These are phyloP conservation scores for Alviniconcha marisindica DNA, from an alignment of 1,140 invertebrate genomes.

Conservation along the genomic window DNA sequence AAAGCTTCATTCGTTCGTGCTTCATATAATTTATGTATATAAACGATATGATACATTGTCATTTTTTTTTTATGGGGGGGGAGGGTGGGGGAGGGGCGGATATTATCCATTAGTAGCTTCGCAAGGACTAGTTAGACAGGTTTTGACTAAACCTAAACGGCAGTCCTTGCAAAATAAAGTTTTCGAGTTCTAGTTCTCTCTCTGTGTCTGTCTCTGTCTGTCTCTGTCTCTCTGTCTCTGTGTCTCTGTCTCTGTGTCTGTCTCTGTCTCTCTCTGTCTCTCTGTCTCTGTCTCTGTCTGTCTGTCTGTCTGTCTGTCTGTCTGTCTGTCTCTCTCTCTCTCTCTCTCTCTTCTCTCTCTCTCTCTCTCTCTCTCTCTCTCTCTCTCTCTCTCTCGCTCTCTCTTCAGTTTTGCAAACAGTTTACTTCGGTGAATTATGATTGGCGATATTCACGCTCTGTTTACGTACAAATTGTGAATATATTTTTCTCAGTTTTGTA, in stretches of 20 bases:
- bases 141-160: background rate
- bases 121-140: background rate
- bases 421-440: background rate
- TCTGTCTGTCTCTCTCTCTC: background rate
- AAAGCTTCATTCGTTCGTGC: background rate
- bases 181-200: no score
- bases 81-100: background rate
- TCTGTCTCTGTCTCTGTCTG: background rate
- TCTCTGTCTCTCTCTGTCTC: constrained; percentile 17
- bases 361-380: background rate
- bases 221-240: constrained; percentile 1
- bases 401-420: no score
- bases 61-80: background rate
- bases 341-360: background rate
- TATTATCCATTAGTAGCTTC: no score
- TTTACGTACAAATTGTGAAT: background rate
- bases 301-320: background rate
- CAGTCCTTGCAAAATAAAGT: no score
- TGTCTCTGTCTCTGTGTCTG: background rate
- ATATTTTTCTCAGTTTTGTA: background rate
- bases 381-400: no score
- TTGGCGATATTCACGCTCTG: background rate
- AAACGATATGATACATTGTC: background rate
- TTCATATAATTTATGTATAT: background rate
- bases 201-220: constrained; percentile 4